Evolutionary conservation across 2,888 invertebrate genomes (phyloP).

Genomic region (Tricholauxania praeusta): DNA sequence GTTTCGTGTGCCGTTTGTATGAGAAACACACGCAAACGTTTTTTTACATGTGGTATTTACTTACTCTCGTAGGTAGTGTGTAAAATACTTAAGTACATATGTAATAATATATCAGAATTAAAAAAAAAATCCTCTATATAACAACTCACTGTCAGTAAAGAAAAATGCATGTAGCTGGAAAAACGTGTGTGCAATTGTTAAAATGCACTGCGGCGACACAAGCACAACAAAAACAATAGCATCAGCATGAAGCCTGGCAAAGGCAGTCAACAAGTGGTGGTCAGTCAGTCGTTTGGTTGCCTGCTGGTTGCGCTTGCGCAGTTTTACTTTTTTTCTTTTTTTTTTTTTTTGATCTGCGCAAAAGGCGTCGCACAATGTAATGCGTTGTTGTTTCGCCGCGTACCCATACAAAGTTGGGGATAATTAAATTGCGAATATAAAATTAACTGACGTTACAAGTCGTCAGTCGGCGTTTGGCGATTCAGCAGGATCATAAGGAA

Average conservation of each 20-base stretch:
- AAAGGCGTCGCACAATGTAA: slow-evolving; percentile 15
- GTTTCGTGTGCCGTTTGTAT: background rate
- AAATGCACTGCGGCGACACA: slow-evolving; percentile 12
- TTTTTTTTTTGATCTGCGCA: slow-evolving; percentile 1
- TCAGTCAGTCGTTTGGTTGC: slow-evolving; percentile 3
- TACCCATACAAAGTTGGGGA: background rate
- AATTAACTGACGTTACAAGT: slow-evolving; percentile 21
- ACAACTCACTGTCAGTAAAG: slow-evolving; percentile 15
- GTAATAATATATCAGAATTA: background rate
- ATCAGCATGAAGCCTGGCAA: background rate
- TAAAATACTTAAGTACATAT: background rate
- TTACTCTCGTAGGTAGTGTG: background rate
- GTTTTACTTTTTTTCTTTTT: background rate
- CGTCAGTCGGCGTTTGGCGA: background rate
- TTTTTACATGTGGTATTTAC: slow-evolving; percentile 4
- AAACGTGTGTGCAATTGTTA: slow-evolving; percentile 37
- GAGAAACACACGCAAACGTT: slow-evolving; percentile 1
- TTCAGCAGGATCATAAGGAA: slow-evolving; percentile 17
- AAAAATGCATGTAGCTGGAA: slow-evolving; percentile 34
- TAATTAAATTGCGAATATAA: slow-evolving; percentile 34
- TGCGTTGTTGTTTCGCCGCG: background rate
- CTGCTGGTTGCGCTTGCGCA: slow-evolving; percentile 21
- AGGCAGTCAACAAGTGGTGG: background rate
- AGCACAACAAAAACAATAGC: slow-evolving; percentile 14
- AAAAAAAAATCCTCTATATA: background rate